phyloP scores from a whole-genome alignment of 2,888 invertebrate species.

The Oscheius sp. region DNA sequence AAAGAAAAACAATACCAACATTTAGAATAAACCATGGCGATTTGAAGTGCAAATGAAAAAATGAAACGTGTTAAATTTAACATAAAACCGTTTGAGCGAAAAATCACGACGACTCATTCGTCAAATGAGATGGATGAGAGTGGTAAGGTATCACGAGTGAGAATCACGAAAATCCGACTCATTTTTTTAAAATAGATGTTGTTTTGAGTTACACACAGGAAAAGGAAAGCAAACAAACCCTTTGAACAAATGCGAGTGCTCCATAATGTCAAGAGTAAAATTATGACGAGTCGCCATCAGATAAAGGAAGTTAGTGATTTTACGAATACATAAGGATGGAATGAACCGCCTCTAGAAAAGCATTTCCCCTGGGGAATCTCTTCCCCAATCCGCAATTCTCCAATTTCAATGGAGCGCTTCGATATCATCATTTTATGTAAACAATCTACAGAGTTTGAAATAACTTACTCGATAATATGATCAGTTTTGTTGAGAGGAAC shows the following conservation, averaged over 20 bases:
- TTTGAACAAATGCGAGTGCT: conserved; percentile 1
- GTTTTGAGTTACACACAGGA: not conserved
- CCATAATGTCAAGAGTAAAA: not conserved
- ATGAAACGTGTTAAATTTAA: conserved; percentile 11
- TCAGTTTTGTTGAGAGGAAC: conserved; percentile 15
- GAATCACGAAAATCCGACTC: not conserved
- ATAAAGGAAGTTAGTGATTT: not conserved
- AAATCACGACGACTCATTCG: conserved; percentile 11
- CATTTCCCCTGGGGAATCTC: conserved; percentile 19
- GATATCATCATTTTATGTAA: not conserved
- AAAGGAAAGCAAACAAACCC: conserved; percentile 3
- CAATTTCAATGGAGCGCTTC: conserved; percentile 20
- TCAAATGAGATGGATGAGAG: conserved; percentile 23
- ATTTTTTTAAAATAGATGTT: not conserved
- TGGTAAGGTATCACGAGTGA: conserved; percentile 14
- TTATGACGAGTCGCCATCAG: not conserved
- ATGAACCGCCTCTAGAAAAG: conserved; percentile 18
- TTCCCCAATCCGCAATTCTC: conserved; percentile 17
- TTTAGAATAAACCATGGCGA: not conserved
- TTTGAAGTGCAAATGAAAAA: not conserved
- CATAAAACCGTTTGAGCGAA: conserved; percentile 4
- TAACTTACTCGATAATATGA: conserved; percentile 18
- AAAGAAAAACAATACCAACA: no score
- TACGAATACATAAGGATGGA: conserved; percentile 6
- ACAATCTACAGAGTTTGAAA: not conserved